Evolutionary conservation across 2,113 vertebrate species (phyloP).

Genomic region (Dasypus novemcinctus): DNA sequence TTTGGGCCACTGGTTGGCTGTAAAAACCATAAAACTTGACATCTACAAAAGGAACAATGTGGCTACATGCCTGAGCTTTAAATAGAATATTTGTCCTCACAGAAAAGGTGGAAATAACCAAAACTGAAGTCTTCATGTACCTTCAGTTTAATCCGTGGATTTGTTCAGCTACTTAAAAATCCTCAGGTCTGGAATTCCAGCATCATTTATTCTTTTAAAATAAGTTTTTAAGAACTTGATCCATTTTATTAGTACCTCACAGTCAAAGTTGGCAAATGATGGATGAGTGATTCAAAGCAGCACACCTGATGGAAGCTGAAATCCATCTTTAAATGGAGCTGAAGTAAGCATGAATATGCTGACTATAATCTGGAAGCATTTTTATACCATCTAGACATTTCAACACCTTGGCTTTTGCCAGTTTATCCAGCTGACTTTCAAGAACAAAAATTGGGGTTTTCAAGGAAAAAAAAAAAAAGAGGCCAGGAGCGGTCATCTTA

Average conservation of each 20-base stretch:
- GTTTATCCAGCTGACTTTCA: conserved; percentile 74
- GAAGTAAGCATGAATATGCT: conserved; percentile 65
- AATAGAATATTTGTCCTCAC: conserved; percentile 61
- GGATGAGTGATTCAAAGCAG: conserved; percentile 81
- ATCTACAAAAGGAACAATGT: conserved; percentile 64
- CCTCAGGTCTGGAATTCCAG: conserved; percentile 84
- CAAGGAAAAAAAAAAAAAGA: no score
- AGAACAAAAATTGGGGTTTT: conserved; percentile 75
- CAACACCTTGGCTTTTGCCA: conserved; percentile 78
- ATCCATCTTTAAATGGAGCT: conserved; percentile 58
- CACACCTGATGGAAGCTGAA: conserved; percentile 56
- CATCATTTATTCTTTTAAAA: conserved; percentile 80
- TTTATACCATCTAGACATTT: conserved; percentile 81
- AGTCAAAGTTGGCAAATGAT: conserved; percentile 81
- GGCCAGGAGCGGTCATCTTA: no score
- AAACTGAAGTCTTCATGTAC: conserved; percentile 77
- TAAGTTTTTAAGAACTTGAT: conserved; percentile 80
- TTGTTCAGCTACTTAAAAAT: conserved; percentile 74
- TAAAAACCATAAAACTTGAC: conserved; percentile 65
- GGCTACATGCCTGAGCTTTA: conserved; percentile 76
- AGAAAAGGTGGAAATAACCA: conserved; percentile 70
- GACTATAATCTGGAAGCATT: conserved; percentile 75
- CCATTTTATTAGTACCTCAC: conserved; percentile 82
- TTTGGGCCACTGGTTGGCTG: conserved; percentile 71
- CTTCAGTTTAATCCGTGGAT: conserved; percentile 80